Conservation (phyloP, 2,797 vertebrate genomes). For the Carcharodon carcharias region DNA sequence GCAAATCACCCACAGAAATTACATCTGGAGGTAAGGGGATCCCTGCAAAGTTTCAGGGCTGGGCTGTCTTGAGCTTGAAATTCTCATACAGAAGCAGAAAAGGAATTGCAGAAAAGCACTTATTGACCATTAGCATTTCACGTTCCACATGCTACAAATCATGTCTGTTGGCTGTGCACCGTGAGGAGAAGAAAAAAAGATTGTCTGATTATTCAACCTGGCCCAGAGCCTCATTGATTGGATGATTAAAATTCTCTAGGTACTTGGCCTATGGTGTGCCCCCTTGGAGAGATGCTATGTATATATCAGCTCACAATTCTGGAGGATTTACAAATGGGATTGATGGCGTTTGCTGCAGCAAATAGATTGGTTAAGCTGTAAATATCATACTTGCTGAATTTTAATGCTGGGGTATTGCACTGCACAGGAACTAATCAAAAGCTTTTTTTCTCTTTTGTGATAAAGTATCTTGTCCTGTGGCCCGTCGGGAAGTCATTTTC, state of each 20-base stretch:
- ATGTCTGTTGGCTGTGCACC: not conserved
- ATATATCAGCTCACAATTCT: not conserved
- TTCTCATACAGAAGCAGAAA: not conserved
- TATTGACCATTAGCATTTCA: not conserved
- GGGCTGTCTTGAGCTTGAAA: not conserved
- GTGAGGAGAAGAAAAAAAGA: not conserved
- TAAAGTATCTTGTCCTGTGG: not conserved
- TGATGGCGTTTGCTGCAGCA: not conserved
- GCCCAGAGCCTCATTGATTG: not conserved
- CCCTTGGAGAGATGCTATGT: not conserved
- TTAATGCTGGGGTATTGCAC: not conserved
- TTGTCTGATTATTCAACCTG: not conserved
- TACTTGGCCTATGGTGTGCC: not conserved
- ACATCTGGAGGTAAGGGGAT: not conserved
- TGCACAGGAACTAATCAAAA: not conserved
- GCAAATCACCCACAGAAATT: not conserved
- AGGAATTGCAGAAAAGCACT: not conserved
- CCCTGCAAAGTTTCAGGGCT: not conserved
- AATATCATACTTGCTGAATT: conserved; percentile 1
- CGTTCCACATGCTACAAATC: not conserved
- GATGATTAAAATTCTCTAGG: not conserved
- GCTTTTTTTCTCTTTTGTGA: not conserved
- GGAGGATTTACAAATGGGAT: conserved; percentile 8
- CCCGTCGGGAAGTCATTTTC: not conserved
- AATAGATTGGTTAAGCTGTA: not conserved